phyloP scores from a whole-genome alignment of 2,888 invertebrate genomes.

The Syritta pipiens region DNA sequence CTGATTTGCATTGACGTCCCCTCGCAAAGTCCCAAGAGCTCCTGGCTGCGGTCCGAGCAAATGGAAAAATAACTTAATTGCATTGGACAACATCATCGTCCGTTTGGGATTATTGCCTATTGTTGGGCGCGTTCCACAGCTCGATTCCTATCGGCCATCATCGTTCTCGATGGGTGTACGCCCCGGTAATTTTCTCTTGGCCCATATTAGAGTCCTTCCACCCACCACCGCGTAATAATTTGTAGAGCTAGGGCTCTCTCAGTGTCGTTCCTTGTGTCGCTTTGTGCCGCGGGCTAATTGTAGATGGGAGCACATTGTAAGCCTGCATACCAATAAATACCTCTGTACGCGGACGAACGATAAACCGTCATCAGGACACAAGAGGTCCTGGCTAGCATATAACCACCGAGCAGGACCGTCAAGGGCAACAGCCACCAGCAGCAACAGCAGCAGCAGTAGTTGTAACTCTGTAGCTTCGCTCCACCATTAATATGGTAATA shows the following conservation, averaged over 20 bases:
- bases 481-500: slow-evolving; percentile 67
- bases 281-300: slow-evolving; percentile 52
- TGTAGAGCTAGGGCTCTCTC: slow-evolving; percentile 1
- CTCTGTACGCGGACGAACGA: slow-evolving; percentile 19
- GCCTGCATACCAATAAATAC: slow-evolving; percentile 43
- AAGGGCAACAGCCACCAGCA: background rate
- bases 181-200: slow-evolving; percentile 47
- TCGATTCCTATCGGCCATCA: background rate
- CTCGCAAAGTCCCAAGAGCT: slow-evolving; percentile 39
- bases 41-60: slow-evolving; percentile 17
- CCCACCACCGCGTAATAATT: too few relatives aligned
- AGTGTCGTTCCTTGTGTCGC: background rate
- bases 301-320: slow-evolving; percentile 33
- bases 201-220: slow-evolving; percentile 49
- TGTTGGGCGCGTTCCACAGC: slow-evolving; percentile 13
- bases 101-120: slow-evolving; percentile 49
- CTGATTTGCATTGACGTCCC: slow-evolving; percentile 52
- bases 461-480: background rate
- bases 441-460: background rate
- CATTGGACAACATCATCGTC: slow-evolving; percentile 43
- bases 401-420: background rate
- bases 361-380: slow-evolving; percentile 43
- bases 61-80: slow-evolving; percentile 65
- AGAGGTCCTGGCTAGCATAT: slow-evolving; percentile 30
- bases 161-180: background rate